Conservation (phyloP, 2,113 vertebrate species). For the Talpa occidentalis region DNA sequence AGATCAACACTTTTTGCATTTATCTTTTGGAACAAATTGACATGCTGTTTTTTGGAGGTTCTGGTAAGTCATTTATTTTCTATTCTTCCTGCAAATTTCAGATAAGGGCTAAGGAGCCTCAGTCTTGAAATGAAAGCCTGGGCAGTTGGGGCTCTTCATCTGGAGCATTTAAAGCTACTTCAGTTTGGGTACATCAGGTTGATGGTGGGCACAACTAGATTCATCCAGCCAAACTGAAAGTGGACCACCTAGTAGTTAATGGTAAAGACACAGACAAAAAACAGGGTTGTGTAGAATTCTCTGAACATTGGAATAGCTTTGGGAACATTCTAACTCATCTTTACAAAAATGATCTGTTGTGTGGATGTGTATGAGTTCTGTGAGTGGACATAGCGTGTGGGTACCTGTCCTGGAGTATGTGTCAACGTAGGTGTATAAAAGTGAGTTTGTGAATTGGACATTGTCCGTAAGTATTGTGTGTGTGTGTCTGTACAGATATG, state of each 20-base stretch:
- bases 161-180: not conserved
- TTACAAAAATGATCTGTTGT: not conserved
- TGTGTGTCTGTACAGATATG: not conserved
- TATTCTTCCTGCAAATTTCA: not conserved
- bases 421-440: not conserved
- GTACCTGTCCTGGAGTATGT: rapidly evolving
- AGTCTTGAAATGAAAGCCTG: not conserved
- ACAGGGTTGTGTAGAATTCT: rapidly evolving
- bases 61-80: slow-evolving; percentile 88
- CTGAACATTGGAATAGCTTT: no score
- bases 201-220: not conserved
- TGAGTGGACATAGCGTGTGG: not conserved
- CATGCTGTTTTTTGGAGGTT: slow-evolving; percentile 96
- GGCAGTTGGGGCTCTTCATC: not conserved
- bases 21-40: slow-evolving; percentile 97
- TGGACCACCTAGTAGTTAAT: rapidly evolving
- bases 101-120: not conserved
- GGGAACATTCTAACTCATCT: not conserved
- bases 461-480: not conserved
- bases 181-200: no score
- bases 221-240: not conserved
- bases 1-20: slow-evolving; percentile 97
- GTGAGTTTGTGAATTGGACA: not conserved
- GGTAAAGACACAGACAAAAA: not conserved
- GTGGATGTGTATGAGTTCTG: not conserved